phyloP scores from a whole-genome alignment of 2,113 vertebrate species.

The Eubucco bourcierii region DNA sequence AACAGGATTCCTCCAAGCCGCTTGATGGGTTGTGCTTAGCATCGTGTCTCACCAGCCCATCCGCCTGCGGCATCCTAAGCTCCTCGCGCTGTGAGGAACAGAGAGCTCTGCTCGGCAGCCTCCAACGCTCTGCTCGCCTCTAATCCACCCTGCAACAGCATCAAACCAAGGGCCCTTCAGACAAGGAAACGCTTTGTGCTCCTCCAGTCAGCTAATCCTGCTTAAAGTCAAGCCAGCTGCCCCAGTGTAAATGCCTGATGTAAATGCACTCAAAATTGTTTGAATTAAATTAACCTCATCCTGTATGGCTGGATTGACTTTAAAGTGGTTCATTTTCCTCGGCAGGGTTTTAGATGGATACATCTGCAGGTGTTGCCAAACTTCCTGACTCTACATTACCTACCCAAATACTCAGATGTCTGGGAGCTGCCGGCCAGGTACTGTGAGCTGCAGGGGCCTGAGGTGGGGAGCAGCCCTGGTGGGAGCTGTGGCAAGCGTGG shows the following conservation, averaged over 20 bases:
- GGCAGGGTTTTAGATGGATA: neutral
- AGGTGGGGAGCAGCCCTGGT: accelerated
- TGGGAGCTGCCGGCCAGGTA: neutral
- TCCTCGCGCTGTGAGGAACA: neutral
- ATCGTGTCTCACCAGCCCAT: neutral
- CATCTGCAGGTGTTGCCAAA: neutral
- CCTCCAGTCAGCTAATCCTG: slow-evolving; percentile 42
- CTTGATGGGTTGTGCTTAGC: slow-evolving; percentile 18
- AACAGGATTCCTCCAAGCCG: slow-evolving; percentile 37
- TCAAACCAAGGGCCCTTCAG: slow-evolving; percentile 37
- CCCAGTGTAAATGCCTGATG: neutral
- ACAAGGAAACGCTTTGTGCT: neutral
- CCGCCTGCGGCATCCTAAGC: slow-evolving; percentile 27
- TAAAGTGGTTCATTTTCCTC: slow-evolving; percentile 12
- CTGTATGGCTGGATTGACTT: slow-evolving; percentile 33
- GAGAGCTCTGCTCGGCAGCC: neutral
- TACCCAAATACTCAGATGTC: neutral
- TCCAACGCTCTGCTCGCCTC: neutral
- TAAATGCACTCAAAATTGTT: slow-evolving; percentile 15
- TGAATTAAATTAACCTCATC: slow-evolving; percentile 40
- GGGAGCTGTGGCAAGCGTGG: accelerated
- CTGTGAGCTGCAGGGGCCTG: accelerated
- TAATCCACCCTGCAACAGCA: slow-evolving; percentile 19
- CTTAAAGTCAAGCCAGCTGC: slow-evolving; percentile 16
- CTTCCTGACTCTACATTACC: neutral